phyloP scores from a whole-genome alignment of 2,888 invertebrate species.

The Cetonia aurata region DNA sequence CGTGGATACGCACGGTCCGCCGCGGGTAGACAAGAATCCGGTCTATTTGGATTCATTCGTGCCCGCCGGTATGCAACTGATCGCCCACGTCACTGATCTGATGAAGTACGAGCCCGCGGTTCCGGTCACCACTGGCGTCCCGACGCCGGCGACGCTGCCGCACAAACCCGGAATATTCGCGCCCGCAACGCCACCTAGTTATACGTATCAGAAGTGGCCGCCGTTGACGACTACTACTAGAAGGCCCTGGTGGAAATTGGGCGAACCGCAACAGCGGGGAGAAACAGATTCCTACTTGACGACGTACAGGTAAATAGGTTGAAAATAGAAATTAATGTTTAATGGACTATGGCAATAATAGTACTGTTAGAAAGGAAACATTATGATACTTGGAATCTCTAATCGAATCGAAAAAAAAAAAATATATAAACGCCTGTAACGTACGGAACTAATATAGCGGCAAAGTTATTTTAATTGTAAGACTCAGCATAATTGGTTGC shows the following conservation, averaged over 20 bases:
- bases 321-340: neutral
- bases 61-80: conserved; percentile 78
- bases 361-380: too few relatives aligned
- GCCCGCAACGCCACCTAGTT: conserved; percentile 66
- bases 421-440: too few relatives aligned
- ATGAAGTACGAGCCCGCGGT: conserved; percentile 71
- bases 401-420: too few relatives aligned
- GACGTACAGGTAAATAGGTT: conserved; percentile 13
- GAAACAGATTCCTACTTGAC: conserved; percentile 12
- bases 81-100: conserved; percentile 73
- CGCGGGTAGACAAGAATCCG: conserved; percentile 67
- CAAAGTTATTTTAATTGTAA: too few relatives aligned
- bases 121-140: conserved; percentile 56
- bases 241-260: conserved; percentile 21
- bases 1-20: conserved; percentile 53
- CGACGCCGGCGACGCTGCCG: conserved; percentile 59
- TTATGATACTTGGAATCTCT: too few relatives aligned
- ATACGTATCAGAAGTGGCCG: conserved; percentile 13
- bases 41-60: conserved; percentile 73
- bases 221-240: conserved; percentile 7
- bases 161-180: conserved; percentile 71
- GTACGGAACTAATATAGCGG: too few relatives aligned
- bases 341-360: too few relatives aligned
- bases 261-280: conserved; percentile 5
- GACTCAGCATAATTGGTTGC: too few relatives aligned